Evolutionary conservation across 2,797 vertebrate genomes (phyloP), one percentile per base, ranked within the genome.

Genomic region (Mormyrus hasselquistii): DNA sequence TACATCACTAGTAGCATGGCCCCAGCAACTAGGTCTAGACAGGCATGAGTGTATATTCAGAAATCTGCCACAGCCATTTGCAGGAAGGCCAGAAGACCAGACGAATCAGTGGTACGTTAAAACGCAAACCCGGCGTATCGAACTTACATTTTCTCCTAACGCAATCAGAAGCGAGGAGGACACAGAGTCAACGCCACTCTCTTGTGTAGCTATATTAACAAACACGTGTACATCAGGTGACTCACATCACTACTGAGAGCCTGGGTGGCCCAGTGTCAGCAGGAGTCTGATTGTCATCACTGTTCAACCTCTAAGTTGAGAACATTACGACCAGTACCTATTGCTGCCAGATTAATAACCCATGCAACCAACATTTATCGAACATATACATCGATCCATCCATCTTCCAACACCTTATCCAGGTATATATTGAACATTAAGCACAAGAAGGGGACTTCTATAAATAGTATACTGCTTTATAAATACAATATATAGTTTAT

Each of bases 121-220:
- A 25, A 62, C 34, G 65, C 73, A 55, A 88, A 88, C 90, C 76
- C 87, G 69, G 83, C 25, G 69, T 9, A 91, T 59, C 53, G 8
- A 69, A 57, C 34, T 0, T 10, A 86, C 91, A 41, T 90, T 85
- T 29, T 49, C n/a, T 10, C 34, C 59, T 6, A 52, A 52, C 19
- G 38, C 50, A 84, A 53, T 91, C 87, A 90, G 84, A 92, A 73
- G 88, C 86, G 88, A 89, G 9, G 55, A 57, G 85, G 65, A 79
- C 44, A 44, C 69, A 22, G 25, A 19, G 8, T 38, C 8, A 22
- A 44, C 25, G 22, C 47, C 79, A 4, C 38, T 44, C 47, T 79
- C 84, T 79, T 16, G 76, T 7, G 50, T 47, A 25, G 50, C 25
- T 5, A 59, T 7, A n/a, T 57, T 87, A 55, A 53, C 82, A 86